A percentile compares a stretch with the other conserved stretches of the same genome.
phyloP scores from a whole-genome alignment of 1,140 invertebrate genomes.

The Aphis gossypii region DNA sequence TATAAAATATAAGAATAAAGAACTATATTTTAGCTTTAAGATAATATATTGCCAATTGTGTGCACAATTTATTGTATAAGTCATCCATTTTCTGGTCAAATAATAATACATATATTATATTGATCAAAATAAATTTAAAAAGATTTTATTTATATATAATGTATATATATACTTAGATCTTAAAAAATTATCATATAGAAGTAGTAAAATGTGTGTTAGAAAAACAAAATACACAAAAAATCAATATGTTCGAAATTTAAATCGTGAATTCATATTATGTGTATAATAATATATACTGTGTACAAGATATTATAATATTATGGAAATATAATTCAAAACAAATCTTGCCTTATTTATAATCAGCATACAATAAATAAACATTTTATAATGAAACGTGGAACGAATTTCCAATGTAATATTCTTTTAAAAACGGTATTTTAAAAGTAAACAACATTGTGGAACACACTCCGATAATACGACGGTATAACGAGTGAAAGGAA shows the following conservation, averaged over 20 bases:
- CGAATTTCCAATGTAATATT: background rate
- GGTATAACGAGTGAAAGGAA: background rate
- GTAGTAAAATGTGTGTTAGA: background rate
- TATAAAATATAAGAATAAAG: slow-evolving; percentile 20
- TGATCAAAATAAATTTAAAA: background rate
- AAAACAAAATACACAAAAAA: background rate
- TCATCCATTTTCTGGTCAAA: background rate
- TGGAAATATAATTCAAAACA: background rate
- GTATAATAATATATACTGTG: background rate
- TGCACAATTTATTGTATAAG: background rate
- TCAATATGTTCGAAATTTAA: background rate
- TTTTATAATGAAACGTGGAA: background rate
- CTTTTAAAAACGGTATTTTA: background rate
- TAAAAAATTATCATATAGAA: background rate
- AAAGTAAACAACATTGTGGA: background rate
- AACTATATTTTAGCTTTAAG: background rate
- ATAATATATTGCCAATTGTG: background rate
- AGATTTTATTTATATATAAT: background rate
- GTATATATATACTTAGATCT: background rate
- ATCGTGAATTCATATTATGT: background rate
- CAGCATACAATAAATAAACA: background rate
- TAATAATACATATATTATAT: background rate
- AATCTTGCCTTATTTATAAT: background rate
- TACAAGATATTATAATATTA: background rate
- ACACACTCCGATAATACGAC: background rate